These are phyloP conservation scores for Mythimna pallens DNA, from an alignment of 2,888 invertebrate genomes.

Conservation along the genomic window DNA sequence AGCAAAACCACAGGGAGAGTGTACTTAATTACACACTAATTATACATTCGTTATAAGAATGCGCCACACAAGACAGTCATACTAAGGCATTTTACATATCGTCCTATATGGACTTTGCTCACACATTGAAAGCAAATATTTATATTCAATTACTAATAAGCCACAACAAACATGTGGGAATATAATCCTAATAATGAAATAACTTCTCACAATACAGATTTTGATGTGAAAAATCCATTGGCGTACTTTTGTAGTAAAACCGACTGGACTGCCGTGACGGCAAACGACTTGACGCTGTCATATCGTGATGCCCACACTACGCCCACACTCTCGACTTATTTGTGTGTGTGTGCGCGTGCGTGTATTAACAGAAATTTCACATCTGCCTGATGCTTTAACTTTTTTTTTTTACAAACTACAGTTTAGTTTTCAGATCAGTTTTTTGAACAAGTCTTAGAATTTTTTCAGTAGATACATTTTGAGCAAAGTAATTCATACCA, in stretches of 20 bases:
- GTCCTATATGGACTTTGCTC: conserved; percentile 39
- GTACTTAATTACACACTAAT: conserved; percentile 66
- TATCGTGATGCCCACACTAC: too few relatives aligned
- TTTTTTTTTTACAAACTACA: conserved; percentile 3
- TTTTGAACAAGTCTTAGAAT: conserved; percentile 5
- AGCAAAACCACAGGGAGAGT: conserved; percentile 80
- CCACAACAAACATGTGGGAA: conserved; percentile 33
- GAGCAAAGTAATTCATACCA: conserved; percentile 41
- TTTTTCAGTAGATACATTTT: conserved; percentile 33
- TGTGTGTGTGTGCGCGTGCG: too few relatives aligned
- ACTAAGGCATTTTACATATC: conserved; percentile 63
- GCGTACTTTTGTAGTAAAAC: too few relatives aligned
- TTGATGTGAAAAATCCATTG: too few relatives aligned
- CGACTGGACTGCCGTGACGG: too few relatives aligned
- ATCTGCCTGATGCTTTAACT: neutral
- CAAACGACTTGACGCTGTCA: too few relatives aligned
- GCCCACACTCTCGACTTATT: too few relatives aligned
- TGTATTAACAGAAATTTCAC: too few relatives aligned
- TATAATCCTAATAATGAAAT: conserved; percentile 38
- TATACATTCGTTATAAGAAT: conserved; percentile 71
- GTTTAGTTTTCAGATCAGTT: conserved; percentile 38
- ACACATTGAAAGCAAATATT: conserved; percentile 49
- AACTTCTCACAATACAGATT: conserved; percentile 11
- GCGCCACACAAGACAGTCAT: conserved; percentile 71
- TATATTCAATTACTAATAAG: conserved; percentile 18